phyloP scores from a whole-genome alignment of 1,140 invertebrate species.

The Zaprionus capensis region DNA sequence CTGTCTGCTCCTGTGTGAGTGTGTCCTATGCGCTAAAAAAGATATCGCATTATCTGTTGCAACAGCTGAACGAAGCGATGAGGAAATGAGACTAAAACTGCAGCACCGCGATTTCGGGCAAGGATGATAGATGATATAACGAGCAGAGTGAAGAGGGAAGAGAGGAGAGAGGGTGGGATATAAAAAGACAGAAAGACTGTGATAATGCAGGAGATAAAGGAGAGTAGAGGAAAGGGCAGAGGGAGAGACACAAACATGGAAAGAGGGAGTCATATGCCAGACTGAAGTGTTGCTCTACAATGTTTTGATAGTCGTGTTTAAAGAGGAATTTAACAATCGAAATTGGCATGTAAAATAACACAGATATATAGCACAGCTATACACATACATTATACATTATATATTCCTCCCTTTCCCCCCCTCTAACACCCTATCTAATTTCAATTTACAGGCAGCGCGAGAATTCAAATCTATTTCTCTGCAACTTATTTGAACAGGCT shows the following conservation, averaged over 20 bases:
- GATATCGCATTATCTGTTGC: slow-evolving; percentile 57
- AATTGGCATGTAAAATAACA: background rate
- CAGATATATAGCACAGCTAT: background rate
- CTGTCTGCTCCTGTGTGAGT: background rate
- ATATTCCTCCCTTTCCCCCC: background rate
- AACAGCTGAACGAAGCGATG: slow-evolving; percentile 21
- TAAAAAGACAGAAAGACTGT: too few relatives aligned
- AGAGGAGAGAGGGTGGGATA: too few relatives aligned
- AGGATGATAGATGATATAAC: slow-evolving; percentile 3
- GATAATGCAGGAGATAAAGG: too few relatives aligned
- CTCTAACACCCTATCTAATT: background rate
- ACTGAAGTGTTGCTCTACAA: too few relatives aligned
- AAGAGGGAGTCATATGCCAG: too few relatives aligned
- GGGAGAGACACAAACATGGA: too few relatives aligned
- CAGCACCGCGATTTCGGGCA: background rate
- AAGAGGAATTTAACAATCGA: background rate
- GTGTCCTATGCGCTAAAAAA: background rate
- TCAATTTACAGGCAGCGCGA: slow-evolving; percentile 15
- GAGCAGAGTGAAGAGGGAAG: background rate
- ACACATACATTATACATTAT: background rate
- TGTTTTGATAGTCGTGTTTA: background rate
- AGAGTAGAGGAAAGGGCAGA: too few relatives aligned
- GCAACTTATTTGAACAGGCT: background rate
- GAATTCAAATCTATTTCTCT: background rate
- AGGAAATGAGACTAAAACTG: slow-evolving; percentile 1